phyloP scores from a whole-genome alignment of 2,797 vertebrate genomes.

The Crocidura indochinensis region DNA sequence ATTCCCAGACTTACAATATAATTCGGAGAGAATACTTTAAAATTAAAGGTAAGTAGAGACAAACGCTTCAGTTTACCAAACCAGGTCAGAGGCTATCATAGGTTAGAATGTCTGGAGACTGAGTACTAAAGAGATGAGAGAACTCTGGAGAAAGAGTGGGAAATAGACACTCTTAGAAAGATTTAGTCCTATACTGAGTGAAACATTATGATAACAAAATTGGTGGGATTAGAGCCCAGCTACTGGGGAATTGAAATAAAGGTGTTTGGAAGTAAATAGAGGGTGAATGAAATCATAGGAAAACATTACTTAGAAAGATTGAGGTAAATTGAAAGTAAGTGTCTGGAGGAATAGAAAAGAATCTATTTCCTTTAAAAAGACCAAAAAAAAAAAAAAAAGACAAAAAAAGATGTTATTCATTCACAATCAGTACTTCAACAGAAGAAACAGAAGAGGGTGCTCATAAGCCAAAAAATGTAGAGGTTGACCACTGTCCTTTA shows the following conservation, averaged over 20 bases:
- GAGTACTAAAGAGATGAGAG: not conserved
- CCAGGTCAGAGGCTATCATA: not conserved
- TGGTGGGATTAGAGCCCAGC: not conserved
- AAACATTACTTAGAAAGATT: not conserved
- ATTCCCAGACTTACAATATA: not conserved
- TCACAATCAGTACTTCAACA: not conserved
- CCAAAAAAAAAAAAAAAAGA: no score
- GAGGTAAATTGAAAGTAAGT: not conserved
- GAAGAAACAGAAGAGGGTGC: constrained; percentile 53
- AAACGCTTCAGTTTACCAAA: not conserved
- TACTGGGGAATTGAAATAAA: not conserved
- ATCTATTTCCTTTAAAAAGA: not conserved
- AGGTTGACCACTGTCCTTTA: not conserved
- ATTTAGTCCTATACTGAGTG: not conserved
- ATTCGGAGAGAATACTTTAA: constrained; percentile 34
- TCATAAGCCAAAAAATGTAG: constrained; percentile 19
- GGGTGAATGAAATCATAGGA: not conserved
- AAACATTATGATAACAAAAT: not conserved
- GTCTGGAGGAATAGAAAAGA: not conserved
- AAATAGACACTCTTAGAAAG: not conserved
- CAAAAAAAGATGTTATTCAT: not conserved
- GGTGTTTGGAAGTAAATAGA: not conserved
- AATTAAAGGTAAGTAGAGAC: not conserved
- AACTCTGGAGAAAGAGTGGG: accelerated
- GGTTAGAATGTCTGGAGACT: not conserved